Evolutionary conservation across 2,113 vertebrate species (phyloP).

Genomic region (Nerophis ophidion): DNA sequence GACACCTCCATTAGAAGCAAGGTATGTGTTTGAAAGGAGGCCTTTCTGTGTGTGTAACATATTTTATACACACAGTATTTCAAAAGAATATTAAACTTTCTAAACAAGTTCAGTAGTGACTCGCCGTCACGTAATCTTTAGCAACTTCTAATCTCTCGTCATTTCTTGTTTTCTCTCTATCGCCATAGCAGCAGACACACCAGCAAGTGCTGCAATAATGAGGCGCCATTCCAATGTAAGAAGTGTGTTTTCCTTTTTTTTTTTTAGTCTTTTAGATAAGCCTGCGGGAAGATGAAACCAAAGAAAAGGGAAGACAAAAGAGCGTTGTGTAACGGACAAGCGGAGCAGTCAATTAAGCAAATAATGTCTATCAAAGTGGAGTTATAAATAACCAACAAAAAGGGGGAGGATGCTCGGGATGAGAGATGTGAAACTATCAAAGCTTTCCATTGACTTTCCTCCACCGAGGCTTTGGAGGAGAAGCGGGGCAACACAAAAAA

Average conservation of each 20-base stretch:
- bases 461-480: neutral
- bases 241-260: no score
- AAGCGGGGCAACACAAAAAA: neutral
- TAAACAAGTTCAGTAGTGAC: neutral
- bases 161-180: neutral
- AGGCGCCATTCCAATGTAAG: neutral
- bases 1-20: no score
- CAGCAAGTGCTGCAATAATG: neutral
- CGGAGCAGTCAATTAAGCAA: slow-evolving; percentile 9
- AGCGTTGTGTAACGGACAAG: slow-evolving; percentile 6
- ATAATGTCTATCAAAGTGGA: slow-evolving; percentile 6
- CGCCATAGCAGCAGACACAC: neutral
- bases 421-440: slow-evolving; percentile 24
- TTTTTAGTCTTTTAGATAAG: neutral
- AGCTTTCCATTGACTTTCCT: slow-evolving; percentile 3
- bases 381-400: slow-evolving; percentile 26
- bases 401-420: slow-evolving; percentile 9
- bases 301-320: slow-evolving; percentile 28
- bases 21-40: no score
- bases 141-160: neutral
- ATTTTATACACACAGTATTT: no score
- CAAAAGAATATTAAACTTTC: no score
- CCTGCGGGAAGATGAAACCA: slow-evolving; percentile 4
- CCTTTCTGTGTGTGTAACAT: no score
- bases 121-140: neutral